A percentile compares a stretch with the other conserved stretches of the same genome.
These are phyloP conservation scores for Congeria kusceri DNA, from an alignment of 2,888 invertebrate species.

Conservation along the genomic window DNA sequence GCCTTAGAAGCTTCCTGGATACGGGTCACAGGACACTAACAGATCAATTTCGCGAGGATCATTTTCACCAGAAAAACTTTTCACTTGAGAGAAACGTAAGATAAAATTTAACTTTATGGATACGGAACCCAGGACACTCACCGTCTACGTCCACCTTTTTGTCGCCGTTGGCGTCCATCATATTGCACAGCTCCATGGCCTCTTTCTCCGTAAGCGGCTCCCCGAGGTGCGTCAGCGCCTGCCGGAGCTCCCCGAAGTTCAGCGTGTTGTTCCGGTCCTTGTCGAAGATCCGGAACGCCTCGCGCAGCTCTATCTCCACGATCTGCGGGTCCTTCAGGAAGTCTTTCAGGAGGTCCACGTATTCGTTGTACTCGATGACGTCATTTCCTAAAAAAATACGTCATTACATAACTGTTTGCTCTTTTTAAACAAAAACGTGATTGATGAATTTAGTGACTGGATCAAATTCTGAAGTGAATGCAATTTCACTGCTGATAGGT, in stretches of 20 bases:
- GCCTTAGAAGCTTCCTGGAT: too few relatives aligned
- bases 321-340: conserved; percentile 42
- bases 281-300: conserved; percentile 61
- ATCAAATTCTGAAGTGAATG: too few relatives aligned
- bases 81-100: too few relatives aligned
- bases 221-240: conserved; percentile 48
- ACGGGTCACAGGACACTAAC: too few relatives aligned
- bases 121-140: conserved; percentile 4
- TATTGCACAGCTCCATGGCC: conserved; percentile 42
- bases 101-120: background rate
- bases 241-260: conserved; percentile 50
- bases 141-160: conserved; percentile 57
- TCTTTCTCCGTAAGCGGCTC: conserved; percentile 55
- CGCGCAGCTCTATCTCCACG: conserved; percentile 59
- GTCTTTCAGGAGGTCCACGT: conserved; percentile 43
- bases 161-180: conserved; percentile 56
- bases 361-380: conserved; percentile 52
- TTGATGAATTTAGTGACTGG: too few relatives aligned
- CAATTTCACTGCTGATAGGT: too few relatives aligned
- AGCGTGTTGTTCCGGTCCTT: conserved; percentile 38
- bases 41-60: too few relatives aligned
- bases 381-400: conserved; percentile 32
- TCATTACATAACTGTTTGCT: too few relatives aligned
- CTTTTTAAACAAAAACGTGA: too few relatives aligned
- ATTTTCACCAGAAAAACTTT: too few relatives aligned